Evolutionary conservation across 2,113 vertebrate genomes (phyloP).

Genomic region (Nestor notabilis): DNA sequence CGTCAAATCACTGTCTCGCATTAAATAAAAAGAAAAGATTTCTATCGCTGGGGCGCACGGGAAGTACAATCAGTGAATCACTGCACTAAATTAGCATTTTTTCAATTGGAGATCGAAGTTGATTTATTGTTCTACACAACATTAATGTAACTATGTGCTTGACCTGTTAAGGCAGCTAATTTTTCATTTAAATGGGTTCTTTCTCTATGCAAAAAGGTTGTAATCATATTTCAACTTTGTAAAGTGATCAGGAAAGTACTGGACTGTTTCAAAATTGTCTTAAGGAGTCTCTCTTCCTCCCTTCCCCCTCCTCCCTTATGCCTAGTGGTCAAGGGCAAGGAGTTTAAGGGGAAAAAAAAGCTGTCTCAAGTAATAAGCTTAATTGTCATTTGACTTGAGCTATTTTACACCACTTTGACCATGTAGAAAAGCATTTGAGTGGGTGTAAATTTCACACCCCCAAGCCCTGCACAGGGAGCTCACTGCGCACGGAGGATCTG

Average conservation of each 20-base stretch:
- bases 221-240: conserved; percentile 79
- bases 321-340: conserved; percentile 72
- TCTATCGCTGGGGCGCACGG: conserved; percentile 63
- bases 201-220: conserved; percentile 72
- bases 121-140: conserved; percentile 83
- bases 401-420: conserved; percentile 40
- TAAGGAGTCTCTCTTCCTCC: conserved; percentile 41
- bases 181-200: conserved; percentile 79
- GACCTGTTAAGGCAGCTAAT: conserved; percentile 79
- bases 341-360: background rate
- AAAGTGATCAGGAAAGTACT: conserved; percentile 73
- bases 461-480: background rate
- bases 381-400: conserved; percentile 65
- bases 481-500: background rate
- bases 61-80: conserved; percentile 80
- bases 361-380: conserved; percentile 66
- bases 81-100: conserved; percentile 81
- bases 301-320: background rate
- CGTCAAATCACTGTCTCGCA: conserved; percentile 75
- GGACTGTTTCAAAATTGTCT: conserved; percentile 73
- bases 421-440: conserved; percentile 1
- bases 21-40: conserved; percentile 79
- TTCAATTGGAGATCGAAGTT: conserved; percentile 83
- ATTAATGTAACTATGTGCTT: conserved; percentile 82
- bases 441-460: conserved; percentile 28